Conservation (phyloP, 2,797 vertebrate species). For the Halcyon leucocephala region DNA sequence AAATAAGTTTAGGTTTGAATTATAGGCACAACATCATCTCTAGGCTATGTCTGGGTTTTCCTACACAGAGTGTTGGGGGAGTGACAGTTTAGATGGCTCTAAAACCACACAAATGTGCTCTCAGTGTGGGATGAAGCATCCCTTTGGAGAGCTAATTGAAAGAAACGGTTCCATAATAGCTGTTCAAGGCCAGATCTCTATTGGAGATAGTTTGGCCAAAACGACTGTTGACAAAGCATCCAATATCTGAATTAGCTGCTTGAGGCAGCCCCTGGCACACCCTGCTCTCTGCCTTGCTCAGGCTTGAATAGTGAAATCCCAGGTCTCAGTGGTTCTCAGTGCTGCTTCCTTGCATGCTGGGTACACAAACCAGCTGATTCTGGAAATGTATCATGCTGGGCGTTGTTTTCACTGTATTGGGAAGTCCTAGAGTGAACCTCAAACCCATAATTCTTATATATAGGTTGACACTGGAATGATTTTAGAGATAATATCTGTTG, state of each 20-base stretch:
- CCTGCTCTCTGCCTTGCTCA: not conserved
- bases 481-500: not conserved
- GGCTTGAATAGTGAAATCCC: not conserved
- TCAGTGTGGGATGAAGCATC: not conserved
- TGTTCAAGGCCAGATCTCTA: constrained; percentile 16
- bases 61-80: not conserved
- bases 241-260: not conserved
- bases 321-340: accelerated
- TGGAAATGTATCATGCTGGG: accelerated
- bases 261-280: not conserved
- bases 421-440: not conserved
- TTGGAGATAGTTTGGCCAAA: not conserved
- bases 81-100: not conserved
- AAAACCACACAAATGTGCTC: constrained; percentile 9
- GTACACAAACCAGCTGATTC: accelerated
- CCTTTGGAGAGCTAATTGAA: constrained; percentile 48
- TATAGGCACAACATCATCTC: not conserved
- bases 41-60: not conserved
- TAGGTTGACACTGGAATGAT: not conserved
- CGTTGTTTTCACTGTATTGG: not conserved
- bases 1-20: not conserved
- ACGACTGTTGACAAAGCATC: constrained; percentile 19
- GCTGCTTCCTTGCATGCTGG: not conserved
- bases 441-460: not conserved
- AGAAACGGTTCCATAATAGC: not conserved